Base-by-base conservation (phyloP, 2,888 invertebrate genomes). In the Troilus luridus region DNA sequence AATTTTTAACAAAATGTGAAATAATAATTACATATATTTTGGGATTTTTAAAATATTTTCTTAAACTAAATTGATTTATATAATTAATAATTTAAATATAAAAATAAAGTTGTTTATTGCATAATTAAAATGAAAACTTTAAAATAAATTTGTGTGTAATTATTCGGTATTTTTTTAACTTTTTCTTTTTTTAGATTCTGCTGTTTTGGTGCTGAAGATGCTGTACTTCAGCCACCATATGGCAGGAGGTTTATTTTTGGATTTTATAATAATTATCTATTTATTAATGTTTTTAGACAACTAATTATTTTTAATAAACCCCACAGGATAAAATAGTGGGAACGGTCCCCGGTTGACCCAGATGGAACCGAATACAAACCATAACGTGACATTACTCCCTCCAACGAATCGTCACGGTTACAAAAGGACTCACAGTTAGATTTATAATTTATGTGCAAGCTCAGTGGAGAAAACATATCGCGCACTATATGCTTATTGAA, bases 311-410 rank as follows among this genome's bases (percentile, higher is more conserved):
- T n/a, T n/a, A 64, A 41, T 41, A 41, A 19, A 2, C 19, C 10
- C 64, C 5, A n/a, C 10, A 0, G n/a, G n/a, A n/a, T n/a, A n/a
- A n/a, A n/a, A n/a, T n/a, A 10, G 59, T 41, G 41, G 41, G 41
- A 59, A 64, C 64, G 64, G 12, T 67, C 24, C 67, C 21, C 67
- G 6, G 67, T 24, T 67, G 67, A 81, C 81, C 81, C 81, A 81
- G 81, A 81, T 81, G 81, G 81, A 81, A 81, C 41, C 17, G 81
- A 56, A 81, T 41, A 1, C n/a, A n/a, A 64, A n/a, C 81, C 54
- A 54, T 21, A 81, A 54, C 54, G 12, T 81, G 54, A 81, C 81
- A 81, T 81, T 81, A 81, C 81, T 21, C 81, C 81, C 81, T 81
- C 81, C 81, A 81, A 56, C 81, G 81, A 21, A 9, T 54, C 81